Evolutionary conservation across 2,113 vertebrate species (phyloP).

Genomic region (Grallaria varia): DNA sequence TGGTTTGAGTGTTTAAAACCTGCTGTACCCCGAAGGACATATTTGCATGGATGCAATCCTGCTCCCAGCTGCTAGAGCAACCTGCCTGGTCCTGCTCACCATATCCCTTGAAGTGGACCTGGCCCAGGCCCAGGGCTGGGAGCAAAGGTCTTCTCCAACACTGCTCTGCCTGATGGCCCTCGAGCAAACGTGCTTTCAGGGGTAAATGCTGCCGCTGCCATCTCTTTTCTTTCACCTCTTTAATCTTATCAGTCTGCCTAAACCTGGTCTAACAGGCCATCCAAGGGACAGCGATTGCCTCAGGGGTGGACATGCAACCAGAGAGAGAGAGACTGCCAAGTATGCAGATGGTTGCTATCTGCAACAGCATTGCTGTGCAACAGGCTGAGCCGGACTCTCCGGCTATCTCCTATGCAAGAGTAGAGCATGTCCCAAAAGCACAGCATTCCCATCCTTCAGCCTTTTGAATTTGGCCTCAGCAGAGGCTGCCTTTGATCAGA

Average conservation of each 20-base stretch:
- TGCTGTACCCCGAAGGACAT: neutral
- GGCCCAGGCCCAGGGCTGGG: neutral
- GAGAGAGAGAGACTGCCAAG: conserved; percentile 23
- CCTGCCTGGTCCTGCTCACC: neutral
- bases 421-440: neutral
- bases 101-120: fast-evolving
- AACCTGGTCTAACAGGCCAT: conserved; percentile 54
- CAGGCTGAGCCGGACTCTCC: neutral
- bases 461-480: neutral
- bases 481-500: conserved; percentile 21
- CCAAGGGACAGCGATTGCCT: conserved; percentile 37
- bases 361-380: conserved; percentile 25
- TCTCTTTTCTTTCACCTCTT: conserved; percentile 54
- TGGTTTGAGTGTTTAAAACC: neutral
- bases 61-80: neutral
- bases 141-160: neutral
- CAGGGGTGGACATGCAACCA: conserved; percentile 19
- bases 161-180: neutral
- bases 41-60: neutral
- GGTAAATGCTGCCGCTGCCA: neutral
- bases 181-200: neutral
- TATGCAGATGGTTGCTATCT: conserved; percentile 62
- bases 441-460: neutral
- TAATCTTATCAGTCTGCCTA: conserved; percentile 51
- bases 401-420: neutral